Base-by-base conservation (phyloP, 2,888 invertebrate genomes). In the Folsomia candida region DNA sequence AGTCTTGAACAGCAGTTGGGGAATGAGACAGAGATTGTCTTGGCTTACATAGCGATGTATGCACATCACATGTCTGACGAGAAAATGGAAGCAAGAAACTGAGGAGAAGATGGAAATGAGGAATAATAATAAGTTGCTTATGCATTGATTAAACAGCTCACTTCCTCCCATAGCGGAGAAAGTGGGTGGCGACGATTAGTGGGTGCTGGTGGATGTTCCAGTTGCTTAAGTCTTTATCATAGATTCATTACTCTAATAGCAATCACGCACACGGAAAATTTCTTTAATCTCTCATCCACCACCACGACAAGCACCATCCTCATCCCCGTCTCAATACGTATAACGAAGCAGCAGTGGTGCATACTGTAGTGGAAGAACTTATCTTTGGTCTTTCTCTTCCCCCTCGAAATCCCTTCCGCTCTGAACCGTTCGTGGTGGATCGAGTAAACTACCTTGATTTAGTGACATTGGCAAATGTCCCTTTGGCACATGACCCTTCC, bases 261-360 rank as follows among this genome's bases (percentile, higher is more conserved):
- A 70, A 63, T 64, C 69, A 73, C 67, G 60, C 68, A 73, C 59
- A 68, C 54, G 73, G 73, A 73, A 73, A 73, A 73, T 70, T 73
- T 70, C 57, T 61, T n/a, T 61, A 60, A 68, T 68, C 60, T 68
- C 60, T 20, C 54, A 54, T 20, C 54, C 54, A 54, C 54, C 54
- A 18, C 6, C 20, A 54, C 18, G 37, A 4, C 37, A 37, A 37
- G 37, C 6, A 37, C n/a, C n/a, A 37, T 14, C 37, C 37, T 14
- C 4, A 37, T 37, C 14, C 37, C 14, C 37, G 37, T 37, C 37
- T 37, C 37, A n/a, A n/a, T n/a, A n/a, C n/a, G n/a, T n/a, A n/a
- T n/a, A n/a, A n/a, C n/a, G n/a, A n/a, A n/a, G n/a, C n/a, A n/a
- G n/a, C n/a, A n/a, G n/a, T n/a, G n/a, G n/a, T n/a, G n/a, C n/a